Percentiles rank a stretch among this genome's conserved stretches.
Evolutionary conservation across 2,113 vertebrate genomes (phyloP).

Genomic region (Pelodiscus sinensis): DNA sequence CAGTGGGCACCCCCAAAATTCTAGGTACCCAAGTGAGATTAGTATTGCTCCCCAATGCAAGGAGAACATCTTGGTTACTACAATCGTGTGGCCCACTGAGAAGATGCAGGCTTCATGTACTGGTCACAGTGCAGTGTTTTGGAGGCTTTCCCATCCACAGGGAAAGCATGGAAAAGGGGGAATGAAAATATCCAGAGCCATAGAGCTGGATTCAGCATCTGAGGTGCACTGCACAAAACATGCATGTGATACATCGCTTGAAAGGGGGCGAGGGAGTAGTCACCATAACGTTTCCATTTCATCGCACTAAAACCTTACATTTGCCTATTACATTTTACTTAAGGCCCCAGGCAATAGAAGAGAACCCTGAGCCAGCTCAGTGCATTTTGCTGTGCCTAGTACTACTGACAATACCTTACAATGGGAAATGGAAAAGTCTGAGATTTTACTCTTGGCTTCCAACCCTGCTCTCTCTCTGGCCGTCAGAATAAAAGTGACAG

Average conservation of each 20-base stretch:
- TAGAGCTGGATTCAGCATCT: neutral
- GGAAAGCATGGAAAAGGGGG: neutral
- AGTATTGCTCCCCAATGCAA: too few relatives aligned
- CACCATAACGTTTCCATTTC: slow-evolving; percentile 49
- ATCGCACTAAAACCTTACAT: slow-evolving; percentile 61
- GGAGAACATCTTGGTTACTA: too few relatives aligned
- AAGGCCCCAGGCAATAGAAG: slow-evolving; percentile 35
- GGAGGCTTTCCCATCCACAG: neutral
- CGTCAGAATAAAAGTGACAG: neutral
- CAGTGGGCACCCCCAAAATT: too few relatives aligned
- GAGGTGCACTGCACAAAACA: neutral
- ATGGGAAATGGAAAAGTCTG: neutral
- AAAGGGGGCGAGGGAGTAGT: slow-evolving; percentile 16
- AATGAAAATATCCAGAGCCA: neutral
- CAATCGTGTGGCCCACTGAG: too few relatives aligned
- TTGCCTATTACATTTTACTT: slow-evolving; percentile 66
- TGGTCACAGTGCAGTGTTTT: fast-evolving
- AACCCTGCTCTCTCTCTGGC: neutral
- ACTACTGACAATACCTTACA: slow-evolving; percentile 1
- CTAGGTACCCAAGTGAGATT: too few relatives aligned
- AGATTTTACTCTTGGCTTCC: neutral
- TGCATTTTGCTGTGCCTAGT: slow-evolving; percentile 50
- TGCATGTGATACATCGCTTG: neutral
- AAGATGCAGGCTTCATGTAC: too few relatives aligned
- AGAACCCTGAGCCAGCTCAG: neutral